Evolutionary conservation across 1,140 invertebrate species (phyloP), one percentile per base, ranked within the genome.

Genomic region (Armadillidium nasatum): DNA sequence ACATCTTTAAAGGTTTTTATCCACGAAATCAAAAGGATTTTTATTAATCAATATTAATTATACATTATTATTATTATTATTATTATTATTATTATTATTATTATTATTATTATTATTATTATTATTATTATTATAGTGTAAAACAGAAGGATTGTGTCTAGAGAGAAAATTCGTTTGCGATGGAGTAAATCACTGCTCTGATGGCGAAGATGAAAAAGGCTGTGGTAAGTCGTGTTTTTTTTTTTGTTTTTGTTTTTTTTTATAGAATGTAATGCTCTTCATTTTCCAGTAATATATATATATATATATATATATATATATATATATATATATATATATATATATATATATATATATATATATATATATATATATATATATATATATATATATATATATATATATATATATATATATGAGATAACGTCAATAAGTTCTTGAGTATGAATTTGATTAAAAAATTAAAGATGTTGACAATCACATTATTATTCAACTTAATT

Each of bases 191-290:
- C 54, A 66, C 54, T 75, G 73, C 69, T 67, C 73, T 22, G 73
- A 67, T 44, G 73, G 73, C 10, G 73, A 68, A 13, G 73, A 75
- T 43, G 73, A 75, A 66, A 60, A 75, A 75, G 73, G 54, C 22
- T 75, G 73, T 44, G 68, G 69, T 71, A 9, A 71, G 69, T 71
- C n/a, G n/a, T n/a, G n/a, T n/a, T n/a, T n/a, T n/a, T n/a, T n/a
- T n/a, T n/a, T n/a, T n/a, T n/a, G 33, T 33, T 33, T 3, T 33
- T 33, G 6, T 33, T 33, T 33, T 33, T 33, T 33, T 1, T 33
- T 3, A 33, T 33, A 33, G 33, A 33, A 33, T 33, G 6, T 6
- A 33, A 33, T 33, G 33, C 33, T 6, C 33, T 33, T 33, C 33
- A 33, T 33, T 33, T 33, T 33, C 33, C 33, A 1, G 9, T 11